Conservation (phyloP, 2,888 invertebrate species). For the Cabera pusaria region DNA sequence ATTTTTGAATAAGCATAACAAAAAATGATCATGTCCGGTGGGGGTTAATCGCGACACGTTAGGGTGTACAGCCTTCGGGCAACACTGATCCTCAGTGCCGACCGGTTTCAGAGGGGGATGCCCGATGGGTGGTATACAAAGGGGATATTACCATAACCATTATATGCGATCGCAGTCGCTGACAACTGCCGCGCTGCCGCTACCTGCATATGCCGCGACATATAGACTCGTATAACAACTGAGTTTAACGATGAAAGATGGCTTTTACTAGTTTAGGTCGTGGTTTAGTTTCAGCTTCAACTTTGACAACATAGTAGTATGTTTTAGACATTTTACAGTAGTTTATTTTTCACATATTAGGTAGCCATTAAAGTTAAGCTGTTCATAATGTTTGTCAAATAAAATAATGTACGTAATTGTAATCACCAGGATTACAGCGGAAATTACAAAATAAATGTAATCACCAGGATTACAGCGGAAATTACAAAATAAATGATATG, state of each 20-base stretch:
- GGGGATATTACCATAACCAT: conserved; percentile 58
- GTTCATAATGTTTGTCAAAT: no score
- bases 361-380: no score
- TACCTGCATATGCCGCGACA: conserved; percentile 47
- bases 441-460: not conserved
- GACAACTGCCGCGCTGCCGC: conserved; percentile 42
- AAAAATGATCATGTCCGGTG: conserved; percentile 44
- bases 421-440: not conserved
- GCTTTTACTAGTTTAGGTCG: conserved; percentile 8
- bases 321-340: no score
- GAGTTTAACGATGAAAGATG: conserved; percentile 32
- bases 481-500: conserved; percentile 4
- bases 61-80: conserved; percentile 20
- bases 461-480: conserved; percentile 1
- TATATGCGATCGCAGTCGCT: conserved; percentile 49
- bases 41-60: conserved; percentile 35
- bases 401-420: no score
- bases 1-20: conserved; percentile 53
- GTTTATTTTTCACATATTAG: no score
- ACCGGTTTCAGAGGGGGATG: conserved; percentile 23
- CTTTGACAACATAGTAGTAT: no score
- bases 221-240: conserved; percentile 42
- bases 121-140: conserved; percentile 25
- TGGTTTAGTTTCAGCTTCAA: conserved; percentile 1
- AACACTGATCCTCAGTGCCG: conserved; percentile 11